phyloP scores from a whole-genome alignment of 2,888 invertebrate species.

The Heliconius hortense region DNA sequence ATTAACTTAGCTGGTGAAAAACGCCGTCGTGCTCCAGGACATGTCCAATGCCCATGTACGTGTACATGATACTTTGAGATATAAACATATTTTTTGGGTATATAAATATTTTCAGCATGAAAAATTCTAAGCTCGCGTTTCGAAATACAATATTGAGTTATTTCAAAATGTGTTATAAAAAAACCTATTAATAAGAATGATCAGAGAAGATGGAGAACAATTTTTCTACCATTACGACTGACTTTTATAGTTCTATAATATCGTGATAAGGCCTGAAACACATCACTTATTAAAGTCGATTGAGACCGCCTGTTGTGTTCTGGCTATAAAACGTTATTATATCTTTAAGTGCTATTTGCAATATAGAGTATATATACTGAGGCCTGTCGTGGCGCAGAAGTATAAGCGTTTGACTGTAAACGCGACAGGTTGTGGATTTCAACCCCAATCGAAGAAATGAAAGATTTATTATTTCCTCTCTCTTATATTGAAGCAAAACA shows the following conservation, averaged over 20 bases:
- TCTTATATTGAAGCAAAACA: too few species aligned
- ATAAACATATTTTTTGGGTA: neutral
- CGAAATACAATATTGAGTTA: neutral
- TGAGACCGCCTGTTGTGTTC: constrained; percentile 5
- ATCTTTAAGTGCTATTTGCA: neutral
- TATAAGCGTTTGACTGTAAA: too few species aligned
- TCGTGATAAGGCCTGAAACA: constrained; percentile 5
- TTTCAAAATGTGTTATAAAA: neutral
- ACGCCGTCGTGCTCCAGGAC: neutral
- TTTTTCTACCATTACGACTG: neutral
- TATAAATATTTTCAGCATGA: neutral
- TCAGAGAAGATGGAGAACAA: neutral
- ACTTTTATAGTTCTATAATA: neutral
- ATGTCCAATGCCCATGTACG: too few species aligned
- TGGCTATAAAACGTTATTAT: constrained; percentile 7
- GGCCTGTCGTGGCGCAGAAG: too few species aligned
- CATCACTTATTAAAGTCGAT: constrained; percentile 10
- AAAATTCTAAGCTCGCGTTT: neutral
- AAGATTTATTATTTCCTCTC: too few species aligned
- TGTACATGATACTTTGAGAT: too few species aligned
- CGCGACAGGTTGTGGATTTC: too few species aligned
- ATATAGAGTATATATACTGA: neutral
- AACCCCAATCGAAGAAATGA: too few species aligned
- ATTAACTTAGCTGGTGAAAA: too few species aligned
- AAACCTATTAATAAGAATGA: neutral